Percentiles rank a stretch among this genome's conserved stretches.
Conservation (phyloP, 2,113 vertebrate species). For the Tragelaphus buxtoni region DNA sequence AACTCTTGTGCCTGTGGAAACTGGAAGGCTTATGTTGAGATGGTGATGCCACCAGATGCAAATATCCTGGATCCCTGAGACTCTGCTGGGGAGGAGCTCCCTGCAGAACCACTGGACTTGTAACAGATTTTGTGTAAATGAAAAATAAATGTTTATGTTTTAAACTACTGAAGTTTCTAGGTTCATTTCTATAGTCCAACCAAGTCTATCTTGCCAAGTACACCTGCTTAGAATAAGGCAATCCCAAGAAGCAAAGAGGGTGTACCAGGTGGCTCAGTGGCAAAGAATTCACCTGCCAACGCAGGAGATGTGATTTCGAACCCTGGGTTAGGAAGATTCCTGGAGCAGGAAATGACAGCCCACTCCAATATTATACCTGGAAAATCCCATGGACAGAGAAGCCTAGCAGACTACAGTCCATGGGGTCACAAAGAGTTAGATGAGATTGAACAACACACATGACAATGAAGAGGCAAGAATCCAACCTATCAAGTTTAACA, state of each 20-base stretch:
- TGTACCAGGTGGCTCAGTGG: too few species aligned
- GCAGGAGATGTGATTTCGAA: too few species aligned
- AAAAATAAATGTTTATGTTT: neutral
- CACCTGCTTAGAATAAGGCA: neutral
- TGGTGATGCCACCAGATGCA: too few species aligned
- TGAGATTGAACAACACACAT: too few species aligned
- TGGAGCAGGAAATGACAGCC: too few species aligned
- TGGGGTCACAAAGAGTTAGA: too few species aligned
- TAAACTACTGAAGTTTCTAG: neutral
- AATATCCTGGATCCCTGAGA: neutral
- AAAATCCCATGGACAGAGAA: too few species aligned
- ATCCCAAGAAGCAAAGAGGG: neutral
- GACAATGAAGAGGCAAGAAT: neutral
- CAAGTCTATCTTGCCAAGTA: neutral
- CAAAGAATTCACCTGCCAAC: too few species aligned
- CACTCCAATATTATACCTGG: too few species aligned
- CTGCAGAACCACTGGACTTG: neutral
- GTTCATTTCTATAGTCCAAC: neutral
- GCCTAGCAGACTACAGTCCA: too few species aligned
- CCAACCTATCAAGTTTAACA: neutral
- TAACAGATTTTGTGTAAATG: neutral
- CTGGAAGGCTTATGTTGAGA: neutral
- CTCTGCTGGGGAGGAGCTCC: neutral
- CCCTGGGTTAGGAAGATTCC: too few species aligned
- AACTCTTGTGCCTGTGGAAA: neutral